phyloP scores from a whole-genome alignment of 1,140 invertebrate genomes.

The Melitaea cinxia region DNA sequence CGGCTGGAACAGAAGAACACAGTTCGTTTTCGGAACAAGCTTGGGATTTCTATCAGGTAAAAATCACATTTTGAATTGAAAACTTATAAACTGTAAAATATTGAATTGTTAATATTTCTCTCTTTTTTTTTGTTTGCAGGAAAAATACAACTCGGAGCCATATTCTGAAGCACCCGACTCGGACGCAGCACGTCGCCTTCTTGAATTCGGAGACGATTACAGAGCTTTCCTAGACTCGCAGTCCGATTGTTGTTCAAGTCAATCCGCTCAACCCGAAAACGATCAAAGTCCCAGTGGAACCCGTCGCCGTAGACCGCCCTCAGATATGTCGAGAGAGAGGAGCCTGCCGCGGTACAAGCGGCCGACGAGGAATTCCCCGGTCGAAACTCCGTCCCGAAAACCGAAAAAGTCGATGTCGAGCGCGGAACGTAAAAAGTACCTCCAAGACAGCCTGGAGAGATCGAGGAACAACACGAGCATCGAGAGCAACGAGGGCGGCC shows the following conservation, averaged over 20 bases:
- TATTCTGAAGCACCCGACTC: slow-evolving; percentile 95
- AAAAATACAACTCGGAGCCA: slow-evolving; percentile 94
- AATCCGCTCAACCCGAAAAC: slow-evolving; percentile 85
- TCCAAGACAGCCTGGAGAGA: slow-evolving; percentile 76
- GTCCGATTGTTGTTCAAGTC: slow-evolving; percentile 90
- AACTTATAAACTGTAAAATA: too few species aligned
- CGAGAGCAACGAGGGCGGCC: slow-evolving; percentile 66
- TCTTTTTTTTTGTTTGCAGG: slow-evolving; percentile 81
- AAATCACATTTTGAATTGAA: not conserved
- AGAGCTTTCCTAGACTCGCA: slow-evolving; percentile 93
- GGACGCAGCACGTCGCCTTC: slow-evolving; percentile 89
- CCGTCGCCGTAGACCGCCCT: slow-evolving; percentile 55
- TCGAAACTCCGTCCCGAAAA: slow-evolving; percentile 71
- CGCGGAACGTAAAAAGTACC: slow-evolving; percentile 76
- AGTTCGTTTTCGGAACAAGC: slow-evolving; percentile 94
- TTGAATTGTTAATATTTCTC: slow-evolving; percentile 2
- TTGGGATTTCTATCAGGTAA: slow-evolving; percentile 91
- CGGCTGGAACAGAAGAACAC: slow-evolving; percentile 84
- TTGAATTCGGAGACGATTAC: slow-evolving; percentile 96
- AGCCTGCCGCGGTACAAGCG: slow-evolving; percentile 66
- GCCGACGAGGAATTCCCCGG: slow-evolving; percentile 73
- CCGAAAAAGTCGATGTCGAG: slow-evolving; percentile 79
- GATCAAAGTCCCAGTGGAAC: slow-evolving; percentile 82
- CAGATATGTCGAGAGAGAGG: slow-evolving; percentile 60
- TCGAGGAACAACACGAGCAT: slow-evolving; percentile 77